Evolutionary conservation across 2,797 vertebrate genomes (phyloP), one percentile per base, ranked within the genome.

Genomic region (Coilia nasus): DNA sequence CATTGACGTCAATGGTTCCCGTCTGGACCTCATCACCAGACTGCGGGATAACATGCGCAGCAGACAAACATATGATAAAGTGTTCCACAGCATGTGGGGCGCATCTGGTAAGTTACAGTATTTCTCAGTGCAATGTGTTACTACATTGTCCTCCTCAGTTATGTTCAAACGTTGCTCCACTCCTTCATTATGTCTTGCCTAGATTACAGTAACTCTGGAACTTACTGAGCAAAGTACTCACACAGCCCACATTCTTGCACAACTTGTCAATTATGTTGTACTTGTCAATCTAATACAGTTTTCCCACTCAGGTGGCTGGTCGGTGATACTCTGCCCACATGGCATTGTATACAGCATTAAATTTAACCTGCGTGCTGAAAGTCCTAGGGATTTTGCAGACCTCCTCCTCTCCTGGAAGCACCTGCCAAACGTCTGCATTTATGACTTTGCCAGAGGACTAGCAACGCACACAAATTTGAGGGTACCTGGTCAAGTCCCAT

Each of bases 281-380:
- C 35, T 41, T 41, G 35, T 41, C 35, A 41, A 15, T 25, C 7
- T 25, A 35, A 12, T 82, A 15, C 31, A 23, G 25, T 78, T 35
- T 75, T 41, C 41, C 0, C 17, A 41, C 57, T n/a, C 81, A 87
- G 87, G 87, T 84, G 86, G 86, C 31, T 87, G 85, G 89, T 84
- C 84, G 28, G 81, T 85, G 1, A 82, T 89, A 44, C 2, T 86
- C 17, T 88, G 87, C 60, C 86, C 82, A 6, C 59, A 82, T 86
- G 87, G 84, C 14, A 82, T 89, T 75, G 87, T 85, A 56, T 86
- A 87, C 67, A 62, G 81, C 41, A 17, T 89, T 0, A 89, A 88
- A 54, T 90, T 87, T 46, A 89, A 86, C 59, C 25, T 89, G 9
- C 57, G 82, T 15, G 84, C 87, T 17, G 89, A 88, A 78, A 83